Evolutionary conservation across 2,113 vertebrate genomes (phyloP), one percentile per base, ranked within the genome.

Genomic region (Chloropsis hardwickii): DNA sequence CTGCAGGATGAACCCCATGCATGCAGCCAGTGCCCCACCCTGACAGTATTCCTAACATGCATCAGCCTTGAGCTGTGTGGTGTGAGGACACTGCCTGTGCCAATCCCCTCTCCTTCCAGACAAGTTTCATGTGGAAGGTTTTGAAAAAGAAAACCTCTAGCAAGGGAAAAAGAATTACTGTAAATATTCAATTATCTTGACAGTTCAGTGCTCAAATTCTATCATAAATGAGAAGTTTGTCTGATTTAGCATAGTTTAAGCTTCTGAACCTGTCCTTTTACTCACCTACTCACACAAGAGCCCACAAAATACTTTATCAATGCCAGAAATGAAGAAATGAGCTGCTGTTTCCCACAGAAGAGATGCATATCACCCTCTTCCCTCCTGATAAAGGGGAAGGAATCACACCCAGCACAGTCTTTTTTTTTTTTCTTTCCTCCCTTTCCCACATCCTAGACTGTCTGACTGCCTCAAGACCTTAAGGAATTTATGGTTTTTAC

Each of bases 141-240:
- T 85, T 79, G 58, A 90, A 89, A 61, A 86, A 84, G 64, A 91
- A 88, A 81, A 79, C 56, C 33, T 76, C 50, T 67, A 40, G 60
- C 0, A 13, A 61, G 39, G 31, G 76, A 78, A 93, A 69, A 95
- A 78, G 44, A 93, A 81, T 76, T 94, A 80, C 47, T 81, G 53
- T 82, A 66, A 79, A 88, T 86, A 90, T 92, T 95, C 81, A 96
- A 92, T 96, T 95, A 92, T 62, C 50, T 91, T 94, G 88, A 78
- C 88, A 94, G 78, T 78, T 93, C 25, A 61, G 53, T 57, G 58
- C 72, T 92, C 81, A 94, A 64, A 96, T 94, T 93, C 79, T 40
- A 82, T 93, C 69, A 92, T 61, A 92, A 78, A 91, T 77, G 67
- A 81, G 80, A 65, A 94, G 69, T 79, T 94, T 78, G 24, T 73